Conservation (phyloP, 2,888 invertebrate species). For the Thyatira batis region DNA sequence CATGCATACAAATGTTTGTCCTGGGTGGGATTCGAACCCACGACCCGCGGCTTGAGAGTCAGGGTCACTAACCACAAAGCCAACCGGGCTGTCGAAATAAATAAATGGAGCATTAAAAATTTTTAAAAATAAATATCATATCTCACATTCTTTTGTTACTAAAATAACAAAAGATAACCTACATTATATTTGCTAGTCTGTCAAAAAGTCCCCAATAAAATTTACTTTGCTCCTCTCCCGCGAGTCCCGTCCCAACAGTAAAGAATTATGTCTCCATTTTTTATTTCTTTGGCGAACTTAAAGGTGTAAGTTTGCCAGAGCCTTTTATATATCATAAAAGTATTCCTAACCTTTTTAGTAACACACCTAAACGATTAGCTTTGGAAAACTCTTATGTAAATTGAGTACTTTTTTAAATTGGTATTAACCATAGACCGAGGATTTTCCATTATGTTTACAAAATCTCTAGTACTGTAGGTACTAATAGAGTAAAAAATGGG, state of each 20-base stretch:
- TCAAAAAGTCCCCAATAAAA: background rate
- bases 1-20: no score
- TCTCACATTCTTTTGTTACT: background rate
- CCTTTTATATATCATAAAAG: background rate
- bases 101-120: no score
- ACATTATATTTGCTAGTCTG: background rate
- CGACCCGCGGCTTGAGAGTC: no score
- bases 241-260: background rate
- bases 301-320: background rate
- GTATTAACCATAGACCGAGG: no score
- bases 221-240: background rate
- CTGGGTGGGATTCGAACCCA: no score
- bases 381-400: background rate
- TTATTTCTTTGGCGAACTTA: background rate
- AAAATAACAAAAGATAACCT: background rate
- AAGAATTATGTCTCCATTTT: background rate
- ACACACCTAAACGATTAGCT: background rate
- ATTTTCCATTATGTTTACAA: no score
- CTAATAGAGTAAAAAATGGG: no score
- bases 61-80: no score
- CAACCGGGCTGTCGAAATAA: no score
- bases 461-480: no score
- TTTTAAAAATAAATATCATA: background rate
- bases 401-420: no score
- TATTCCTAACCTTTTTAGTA: background rate